phyloP scores from a whole-genome alignment of 2,113 vertebrate genomes.

The Dryoscopus gambensis region DNA sequence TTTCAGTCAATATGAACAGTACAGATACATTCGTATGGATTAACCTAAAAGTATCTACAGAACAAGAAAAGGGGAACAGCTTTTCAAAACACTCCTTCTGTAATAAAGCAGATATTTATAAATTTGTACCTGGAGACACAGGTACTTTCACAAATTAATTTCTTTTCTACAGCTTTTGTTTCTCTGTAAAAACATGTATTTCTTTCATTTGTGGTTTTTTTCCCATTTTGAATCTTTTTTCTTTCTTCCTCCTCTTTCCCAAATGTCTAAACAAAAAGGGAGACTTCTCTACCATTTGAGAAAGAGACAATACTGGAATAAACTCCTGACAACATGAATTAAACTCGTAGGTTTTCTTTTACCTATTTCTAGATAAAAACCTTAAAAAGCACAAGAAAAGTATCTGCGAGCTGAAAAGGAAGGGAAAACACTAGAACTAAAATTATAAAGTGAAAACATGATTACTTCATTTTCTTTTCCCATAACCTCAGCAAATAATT shows the following conservation, averaged over 20 bases:
- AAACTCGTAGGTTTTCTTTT: neutral
- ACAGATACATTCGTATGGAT: neutral
- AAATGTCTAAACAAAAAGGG: neutral
- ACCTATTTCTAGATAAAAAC: neutral
- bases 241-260: neutral
- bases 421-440: neutral
- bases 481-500: neutral
- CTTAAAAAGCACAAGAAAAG: neutral
- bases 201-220: neutral
- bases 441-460: neutral
- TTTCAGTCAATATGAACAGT: neutral
- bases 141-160: neutral
- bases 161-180: neutral
- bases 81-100: neutral
- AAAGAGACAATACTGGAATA: neutral
- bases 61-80: neutral
- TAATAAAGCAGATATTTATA: neutral
- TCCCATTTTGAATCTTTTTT: neutral
- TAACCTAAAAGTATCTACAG: neutral
- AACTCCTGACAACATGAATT: neutral
- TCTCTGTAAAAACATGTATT: neutral
- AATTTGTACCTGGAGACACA: neutral
- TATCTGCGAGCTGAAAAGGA: neutral
- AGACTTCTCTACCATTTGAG: neutral
- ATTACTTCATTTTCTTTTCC: neutral